Conservation (phyloP, 2,888 invertebrate species). For the Amiota mariae region DNA sequence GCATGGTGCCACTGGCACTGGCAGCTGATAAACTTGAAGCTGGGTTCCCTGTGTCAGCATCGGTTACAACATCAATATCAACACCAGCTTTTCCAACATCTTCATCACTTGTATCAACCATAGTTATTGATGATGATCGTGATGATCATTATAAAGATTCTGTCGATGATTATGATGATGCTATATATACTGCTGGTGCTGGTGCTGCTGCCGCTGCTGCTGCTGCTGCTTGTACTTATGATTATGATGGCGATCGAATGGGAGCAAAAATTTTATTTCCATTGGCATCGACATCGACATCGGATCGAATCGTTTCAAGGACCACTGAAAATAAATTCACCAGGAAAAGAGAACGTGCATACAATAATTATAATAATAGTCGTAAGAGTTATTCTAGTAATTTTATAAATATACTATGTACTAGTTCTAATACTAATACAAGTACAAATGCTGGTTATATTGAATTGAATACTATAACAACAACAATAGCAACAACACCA, state of each 20-base stretch:
- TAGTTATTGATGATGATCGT: neutral
- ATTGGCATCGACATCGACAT: slow-evolving; percentile 26
- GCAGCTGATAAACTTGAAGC: neutral
- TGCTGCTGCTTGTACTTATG: neutral
- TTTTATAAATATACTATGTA: slow-evolving; percentile 44
- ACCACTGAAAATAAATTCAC: slow-evolving; percentile 72
- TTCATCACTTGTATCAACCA: neutral
- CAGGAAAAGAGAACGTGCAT: slow-evolving; percentile 72
- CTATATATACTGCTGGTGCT: no score
- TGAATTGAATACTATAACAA: slow-evolving; percentile 13
- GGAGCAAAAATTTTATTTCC: neutral
- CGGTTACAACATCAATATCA: slow-evolving; percentile 31
- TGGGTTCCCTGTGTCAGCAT: slow-evolving; percentile 37
- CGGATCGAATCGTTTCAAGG: slow-evolving; percentile 50
- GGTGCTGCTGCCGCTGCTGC: neutral
- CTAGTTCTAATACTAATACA: slow-evolving; percentile 61
- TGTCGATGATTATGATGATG: neutral
- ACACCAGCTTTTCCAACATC: slow-evolving; percentile 26
- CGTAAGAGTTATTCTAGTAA: slow-evolving; percentile 8
- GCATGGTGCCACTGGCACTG: slow-evolving; percentile 6
- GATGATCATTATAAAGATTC: neutral
- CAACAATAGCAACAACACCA: no score
- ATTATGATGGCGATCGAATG: no score
- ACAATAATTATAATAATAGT: slow-evolving; percentile 68
- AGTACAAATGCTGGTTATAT: slow-evolving; percentile 58